Conservation (phyloP, 2,888 invertebrate species). For the Melanophora roralis region DNA sequence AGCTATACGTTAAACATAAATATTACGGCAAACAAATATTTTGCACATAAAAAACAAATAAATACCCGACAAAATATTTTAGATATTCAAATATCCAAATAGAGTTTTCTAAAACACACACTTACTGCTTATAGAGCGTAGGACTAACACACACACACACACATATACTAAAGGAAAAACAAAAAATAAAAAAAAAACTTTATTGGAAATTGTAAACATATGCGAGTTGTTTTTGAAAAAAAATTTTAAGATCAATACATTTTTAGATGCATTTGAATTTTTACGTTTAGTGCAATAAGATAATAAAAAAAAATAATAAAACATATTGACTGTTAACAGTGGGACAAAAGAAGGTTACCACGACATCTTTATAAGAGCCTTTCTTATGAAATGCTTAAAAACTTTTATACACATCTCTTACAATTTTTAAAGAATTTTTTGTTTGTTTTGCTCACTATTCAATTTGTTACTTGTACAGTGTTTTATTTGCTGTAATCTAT, state of each 20-base stretch:
- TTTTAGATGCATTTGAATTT: conserved; percentile 41
- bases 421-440: no score
- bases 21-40: conserved; percentile 57
- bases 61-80: conserved; percentile 58
- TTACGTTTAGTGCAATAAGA: conserved; percentile 6
- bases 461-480: neutral
- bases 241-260: conserved; percentile 10
- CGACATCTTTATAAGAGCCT: neutral
- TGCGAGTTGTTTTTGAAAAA: neutral
- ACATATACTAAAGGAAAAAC: conserved; percentile 1
- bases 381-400: no score
- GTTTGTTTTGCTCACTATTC: neutral
- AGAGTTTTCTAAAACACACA: neutral
- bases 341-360: neutral
- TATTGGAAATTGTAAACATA: neutral
- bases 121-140: neutral
- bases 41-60: conserved; percentile 59
- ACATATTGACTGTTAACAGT: conserved; percentile 39
- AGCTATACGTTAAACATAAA: conserved; percentile 39
- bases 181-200: conserved; percentile 34
- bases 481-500: conserved; percentile 33
- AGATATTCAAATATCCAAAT: conserved; percentile 31
- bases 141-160: neutral
- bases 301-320: conserved; percentile 2
- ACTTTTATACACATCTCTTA: no score